Percentiles rank a stretch among this genome's conserved stretches.
phyloP scores from a whole-genome alignment of 2,113 vertebrate genomes.

The Alligator mississippiensis region DNA sequence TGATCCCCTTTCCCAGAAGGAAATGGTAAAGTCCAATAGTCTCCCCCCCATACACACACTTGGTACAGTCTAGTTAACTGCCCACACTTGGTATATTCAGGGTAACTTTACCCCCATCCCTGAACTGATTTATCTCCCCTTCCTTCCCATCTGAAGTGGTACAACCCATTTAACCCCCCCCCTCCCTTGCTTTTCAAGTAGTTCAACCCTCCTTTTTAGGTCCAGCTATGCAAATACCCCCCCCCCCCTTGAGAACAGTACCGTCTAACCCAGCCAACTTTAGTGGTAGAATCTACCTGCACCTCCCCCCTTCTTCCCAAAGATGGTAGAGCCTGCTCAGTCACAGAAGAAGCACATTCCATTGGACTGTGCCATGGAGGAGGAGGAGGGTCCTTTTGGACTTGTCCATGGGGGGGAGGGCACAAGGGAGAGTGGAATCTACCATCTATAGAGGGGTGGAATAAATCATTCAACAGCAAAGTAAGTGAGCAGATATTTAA shows the following conservation, averaged over 20 bases:
- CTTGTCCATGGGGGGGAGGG: not conserved
- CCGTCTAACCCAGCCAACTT: not conserved
- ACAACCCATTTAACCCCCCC: not conserved
- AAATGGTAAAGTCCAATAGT: too few relatives aligned
- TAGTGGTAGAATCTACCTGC: not conserved
- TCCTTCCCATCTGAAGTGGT: not conserved
- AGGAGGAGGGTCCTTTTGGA: not conserved
- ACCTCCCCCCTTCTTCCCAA: not conserved
- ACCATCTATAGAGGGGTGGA: not conserved
- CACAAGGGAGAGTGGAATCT: not conserved
- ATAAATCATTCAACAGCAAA: not conserved
- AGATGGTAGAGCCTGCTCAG: not conserved
- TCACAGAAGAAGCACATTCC: too few relatives aligned
- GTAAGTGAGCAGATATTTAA: not conserved
- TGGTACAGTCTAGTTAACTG: not conserved
- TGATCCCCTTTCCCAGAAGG: too few relatives aligned
- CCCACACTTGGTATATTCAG: not conserved
- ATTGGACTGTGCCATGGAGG: not conserved
- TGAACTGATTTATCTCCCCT: not conserved
- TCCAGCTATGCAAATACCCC: not conserved
- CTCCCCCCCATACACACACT: not conserved
- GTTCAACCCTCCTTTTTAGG: not conserved
- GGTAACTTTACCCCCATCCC: too few relatives aligned
- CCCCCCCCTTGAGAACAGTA: not conserved
- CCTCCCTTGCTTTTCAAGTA: too few relatives aligned